Percentiles rank a stretch among this genome's conserved stretches.
phyloP scores from a whole-genome alignment of 2,113 vertebrate species.

The Nannobrachium achirus region DNA sequence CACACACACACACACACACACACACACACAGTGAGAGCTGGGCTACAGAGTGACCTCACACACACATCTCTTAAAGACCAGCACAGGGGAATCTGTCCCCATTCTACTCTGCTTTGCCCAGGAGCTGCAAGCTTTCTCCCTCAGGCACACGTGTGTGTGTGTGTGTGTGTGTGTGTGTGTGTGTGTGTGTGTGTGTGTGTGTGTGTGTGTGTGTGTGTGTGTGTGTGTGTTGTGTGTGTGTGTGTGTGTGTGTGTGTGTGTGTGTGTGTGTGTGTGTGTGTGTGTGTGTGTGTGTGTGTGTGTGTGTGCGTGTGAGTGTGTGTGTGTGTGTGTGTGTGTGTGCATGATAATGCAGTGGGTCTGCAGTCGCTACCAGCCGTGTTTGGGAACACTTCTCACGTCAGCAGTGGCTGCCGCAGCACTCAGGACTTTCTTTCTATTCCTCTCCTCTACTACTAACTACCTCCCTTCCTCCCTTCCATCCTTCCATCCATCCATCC shows the following conservation, averaged over 20 bases:
- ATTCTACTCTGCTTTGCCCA: slow-evolving; percentile 56
- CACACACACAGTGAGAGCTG: slow-evolving; percentile 13
- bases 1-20: slow-evolving; percentile 2
- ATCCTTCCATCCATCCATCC: slow-evolving; percentile 56
- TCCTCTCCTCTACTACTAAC: slow-evolving; percentile 55
- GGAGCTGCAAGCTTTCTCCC: slow-evolving; percentile 53
- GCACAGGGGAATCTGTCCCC: slow-evolving; percentile 60
- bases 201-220: neutral
- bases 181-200: neutral
- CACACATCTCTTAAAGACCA: slow-evolving; percentile 52
- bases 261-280: slow-evolving; percentile 16
- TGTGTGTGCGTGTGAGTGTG: slow-evolving; percentile 33
- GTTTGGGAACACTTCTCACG: slow-evolving; percentile 78
- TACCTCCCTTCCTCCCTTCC: slow-evolving; percentile 35
- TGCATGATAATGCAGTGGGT: slow-evolving; percentile 67
- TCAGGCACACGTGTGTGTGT: slow-evolving; percentile 8
- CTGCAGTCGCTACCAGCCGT: slow-evolving; percentile 68
- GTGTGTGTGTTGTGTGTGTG: no score
- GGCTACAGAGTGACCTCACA: slow-evolving; percentile 61
- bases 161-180: neutral
- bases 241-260: slow-evolving; percentile 8
- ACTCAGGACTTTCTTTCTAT: slow-evolving; percentile 71
- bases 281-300: slow-evolving; percentile 23
- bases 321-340: slow-evolving; percentile 22
- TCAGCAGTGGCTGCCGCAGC: slow-evolving; percentile 72